Percentiles rank a stretch among this genome's conserved stretches.
Conservation (phyloP, 2,888 invertebrate genomes). For the Trichopoda pennipes region DNA sequence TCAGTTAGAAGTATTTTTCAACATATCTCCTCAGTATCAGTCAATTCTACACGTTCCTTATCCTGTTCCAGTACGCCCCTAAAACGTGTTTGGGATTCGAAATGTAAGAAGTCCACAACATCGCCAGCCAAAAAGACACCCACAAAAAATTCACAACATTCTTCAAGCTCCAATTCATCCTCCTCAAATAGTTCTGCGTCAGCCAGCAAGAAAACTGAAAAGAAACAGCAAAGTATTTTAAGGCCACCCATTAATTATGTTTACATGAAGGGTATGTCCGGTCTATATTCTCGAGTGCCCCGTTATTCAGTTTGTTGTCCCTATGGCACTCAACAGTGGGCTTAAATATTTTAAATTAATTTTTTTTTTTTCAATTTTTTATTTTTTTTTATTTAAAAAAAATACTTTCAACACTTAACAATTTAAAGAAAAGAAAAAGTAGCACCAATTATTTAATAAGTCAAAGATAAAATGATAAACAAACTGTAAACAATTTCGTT, state of each 20-base stretch:
- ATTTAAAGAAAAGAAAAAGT: slow-evolving; percentile 2
- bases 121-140: slow-evolving; percentile 43
- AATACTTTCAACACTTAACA: slow-evolving; percentile 52
- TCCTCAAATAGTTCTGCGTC: slow-evolving; percentile 38
- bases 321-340: slow-evolving; percentile 77
- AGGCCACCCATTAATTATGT: slow-evolving; percentile 90
- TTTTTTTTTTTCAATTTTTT: neutral
- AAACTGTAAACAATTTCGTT: no score
- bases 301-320: slow-evolving; percentile 81
- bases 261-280: slow-evolving; percentile 90
- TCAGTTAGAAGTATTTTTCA: slow-evolving; percentile 87
- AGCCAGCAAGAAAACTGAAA: slow-evolving; percentile 73
- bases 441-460: slow-evolving; percentile 53
- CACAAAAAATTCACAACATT: slow-evolving; percentile 36
- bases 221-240: slow-evolving; percentile 86
- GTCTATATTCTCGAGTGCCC: slow-evolving; percentile 90
- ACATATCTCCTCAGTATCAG: slow-evolving; percentile 83
- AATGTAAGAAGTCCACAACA: slow-evolving; percentile 55
- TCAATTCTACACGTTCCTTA: slow-evolving; percentile 84
- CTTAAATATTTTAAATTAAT: slow-evolving; percentile 65
- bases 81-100: slow-evolving; percentile 71
- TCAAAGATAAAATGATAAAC: neutral
- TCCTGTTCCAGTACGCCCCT: slow-evolving; percentile 83
- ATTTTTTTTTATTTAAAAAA: neutral
- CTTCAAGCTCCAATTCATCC: slow-evolving; percentile 65